Conservation (phyloP, 2,888 invertebrate genomes). For the Ornithoptera alexandrae region DNA sequence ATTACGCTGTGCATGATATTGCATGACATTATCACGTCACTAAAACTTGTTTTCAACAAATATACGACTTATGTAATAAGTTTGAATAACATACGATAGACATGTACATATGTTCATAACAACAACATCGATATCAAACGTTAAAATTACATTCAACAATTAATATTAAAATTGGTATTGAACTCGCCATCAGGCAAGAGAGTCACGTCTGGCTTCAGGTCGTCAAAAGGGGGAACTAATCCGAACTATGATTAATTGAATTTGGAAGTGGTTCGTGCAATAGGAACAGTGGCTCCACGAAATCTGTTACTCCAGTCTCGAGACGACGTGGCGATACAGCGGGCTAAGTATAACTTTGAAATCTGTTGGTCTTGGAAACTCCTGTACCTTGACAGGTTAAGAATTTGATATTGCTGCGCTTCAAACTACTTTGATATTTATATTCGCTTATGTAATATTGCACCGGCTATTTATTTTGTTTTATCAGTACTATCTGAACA, state of each 20-base stretch:
- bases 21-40: neutral
- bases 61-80: neutral
- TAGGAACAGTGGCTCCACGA: conserved; percentile 44
- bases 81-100: neutral
- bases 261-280: conserved; percentile 65
- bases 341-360: conserved; percentile 44
- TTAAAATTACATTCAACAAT: conserved; percentile 21
- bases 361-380: conserved; percentile 51
- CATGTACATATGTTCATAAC: neutral
- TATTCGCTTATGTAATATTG: conserved; percentile 15
- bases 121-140: conserved; percentile 16
- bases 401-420: conserved; percentile 40
- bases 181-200: conserved; percentile 49
- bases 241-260: conserved; percentile 76
- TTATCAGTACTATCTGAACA: neutral
- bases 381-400: conserved; percentile 53
- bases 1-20: neutral
- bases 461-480: neutral
- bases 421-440: conserved; percentile 27
- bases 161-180: conserved; percentile 39
- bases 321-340: conserved; percentile 44
- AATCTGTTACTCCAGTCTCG: conserved; percentile 65
- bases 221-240: conserved; percentile 73
- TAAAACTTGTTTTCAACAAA: neutral
- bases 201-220: conserved; percentile 63